Evolutionary conservation across 2,888 invertebrate species (phyloP).

Genomic region (Operophtera brumata): DNA sequence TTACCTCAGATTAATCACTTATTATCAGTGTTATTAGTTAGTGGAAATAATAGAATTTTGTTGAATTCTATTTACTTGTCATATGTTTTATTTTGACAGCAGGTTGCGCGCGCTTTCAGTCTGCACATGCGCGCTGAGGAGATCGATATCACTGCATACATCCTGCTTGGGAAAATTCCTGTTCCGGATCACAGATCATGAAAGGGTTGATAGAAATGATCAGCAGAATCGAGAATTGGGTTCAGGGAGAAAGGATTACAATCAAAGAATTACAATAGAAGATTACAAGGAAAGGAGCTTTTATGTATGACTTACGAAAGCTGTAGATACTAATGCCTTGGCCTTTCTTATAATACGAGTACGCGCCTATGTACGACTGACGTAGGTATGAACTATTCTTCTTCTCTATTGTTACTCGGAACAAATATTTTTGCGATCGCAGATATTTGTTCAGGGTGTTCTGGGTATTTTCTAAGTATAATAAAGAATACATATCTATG

Average conservation of each 20-base stretch:
- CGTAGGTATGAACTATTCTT: no score
- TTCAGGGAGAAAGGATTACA: not conserved
- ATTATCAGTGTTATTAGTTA: not conserved
- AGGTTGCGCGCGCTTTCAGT: conserved; percentile 58
- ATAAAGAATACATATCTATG: no score
- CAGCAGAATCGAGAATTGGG: not conserved
- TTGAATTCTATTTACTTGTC: conserved; percentile 34
- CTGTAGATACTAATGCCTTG: no score
- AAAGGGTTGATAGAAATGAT: not conserved
- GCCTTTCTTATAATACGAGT: no score
- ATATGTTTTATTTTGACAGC: conserved; percentile 50
- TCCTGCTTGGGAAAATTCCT: not conserved
- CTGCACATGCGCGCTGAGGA: conserved; percentile 39
- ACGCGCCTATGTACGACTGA: no score
- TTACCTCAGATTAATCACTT: not conserved
- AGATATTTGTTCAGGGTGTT: no score
- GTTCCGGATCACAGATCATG: not conserved
- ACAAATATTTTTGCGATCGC: no score
- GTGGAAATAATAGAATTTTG: conserved; percentile 2
- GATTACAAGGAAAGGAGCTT: no score
- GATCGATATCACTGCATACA: conserved; percentile 56
- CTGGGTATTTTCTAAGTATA: no score
- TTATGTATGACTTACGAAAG: no score
- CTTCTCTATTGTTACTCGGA: no score
- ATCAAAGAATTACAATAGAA: no score